Evolutionary conservation across 2,113 vertebrate genomes (phyloP), one percentile per base, ranked within the genome.

Genomic region (cattle (Bos taurus)): DNA sequence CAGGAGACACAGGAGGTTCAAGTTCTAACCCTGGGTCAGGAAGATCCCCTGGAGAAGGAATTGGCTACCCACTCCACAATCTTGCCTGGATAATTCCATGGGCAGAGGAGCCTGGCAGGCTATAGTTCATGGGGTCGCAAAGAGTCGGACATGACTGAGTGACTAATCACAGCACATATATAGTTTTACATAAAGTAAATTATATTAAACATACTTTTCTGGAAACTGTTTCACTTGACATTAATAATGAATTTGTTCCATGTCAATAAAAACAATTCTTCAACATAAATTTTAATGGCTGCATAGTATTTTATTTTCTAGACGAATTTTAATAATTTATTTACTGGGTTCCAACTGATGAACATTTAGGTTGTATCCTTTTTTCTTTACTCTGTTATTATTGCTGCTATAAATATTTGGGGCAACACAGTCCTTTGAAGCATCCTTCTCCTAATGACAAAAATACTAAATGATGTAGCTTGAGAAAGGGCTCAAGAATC

Each of bases 251-350:
- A 57, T 78, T 80, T 5, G 91, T 93, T 90, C 50, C 26, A 57
- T 95, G 23, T 87, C 14, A 52, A 67, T 85, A 94, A 92, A 91
- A 89, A 54, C 21, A 93, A 87, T n/a, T 88, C 21, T 87, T 80
- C 67, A 80, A 52, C n/a, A 90, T 56, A 86, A 60, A 64, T 43
- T 83, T 30, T 91, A 93, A 87, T 85, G 64, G 2, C 57, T 88
- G 11, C 21, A 54, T 43, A 82, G 57, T 56, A 23, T 93, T 97
- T 54, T 88, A 67, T 95, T 97, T 95, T 93, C 52, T 95, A 91
- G 15, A 78, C 48, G 21, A 96, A 54, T 95, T 60, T 88, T 89
- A 62, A 67, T 88, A 67, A 82, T 89, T 94, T 84, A 96, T 40
- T 91, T 88, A 92, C 26, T 57, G 92, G 36, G 48, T 88, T 33